These are phyloP conservation scores for Drosophila leonis DNA, from an alignment of 2,888 invertebrate genomes.

Conservation along the genomic window DNA sequence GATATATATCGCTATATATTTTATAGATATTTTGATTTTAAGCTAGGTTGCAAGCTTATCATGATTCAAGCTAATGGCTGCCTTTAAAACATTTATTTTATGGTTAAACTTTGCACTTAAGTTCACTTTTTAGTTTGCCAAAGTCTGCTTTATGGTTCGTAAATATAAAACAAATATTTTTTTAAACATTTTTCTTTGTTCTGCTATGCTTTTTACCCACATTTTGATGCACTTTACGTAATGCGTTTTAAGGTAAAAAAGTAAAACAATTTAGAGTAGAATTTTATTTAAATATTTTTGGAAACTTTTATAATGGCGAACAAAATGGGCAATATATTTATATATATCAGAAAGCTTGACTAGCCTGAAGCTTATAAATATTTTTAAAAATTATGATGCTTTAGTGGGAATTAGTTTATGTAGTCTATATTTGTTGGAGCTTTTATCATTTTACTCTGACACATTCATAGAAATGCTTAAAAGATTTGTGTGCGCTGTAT, in stretches of 20 bases:
- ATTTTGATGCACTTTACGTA: background rate
- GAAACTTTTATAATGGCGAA: background rate
- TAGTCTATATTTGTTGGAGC: no score
- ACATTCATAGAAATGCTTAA: background rate
- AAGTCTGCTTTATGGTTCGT: background rate
- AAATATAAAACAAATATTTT: background rate
- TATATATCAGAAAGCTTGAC: background rate
- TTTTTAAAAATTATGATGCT: background rate
- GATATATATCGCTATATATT: background rate
- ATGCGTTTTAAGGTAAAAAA: background rate
- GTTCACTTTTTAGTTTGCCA: background rate
- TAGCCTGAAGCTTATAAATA: background rate
- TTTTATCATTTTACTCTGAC: background rate
- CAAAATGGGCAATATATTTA: background rate
- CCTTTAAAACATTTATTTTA: background rate
- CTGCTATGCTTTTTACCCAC: background rate
- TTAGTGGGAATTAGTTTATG: background rate
- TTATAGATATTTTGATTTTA: background rate
- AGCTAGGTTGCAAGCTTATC: background rate
- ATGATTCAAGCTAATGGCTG: background rate
- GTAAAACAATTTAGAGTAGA: background rate
- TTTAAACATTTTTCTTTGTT: background rate
- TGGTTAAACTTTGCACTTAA: background rate
- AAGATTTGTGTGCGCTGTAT: slow-evolving; percentile 22
- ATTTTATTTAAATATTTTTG: background rate